Conservation (phyloP, 2,797 vertebrate genomes). For the Karalla daura region DNA sequence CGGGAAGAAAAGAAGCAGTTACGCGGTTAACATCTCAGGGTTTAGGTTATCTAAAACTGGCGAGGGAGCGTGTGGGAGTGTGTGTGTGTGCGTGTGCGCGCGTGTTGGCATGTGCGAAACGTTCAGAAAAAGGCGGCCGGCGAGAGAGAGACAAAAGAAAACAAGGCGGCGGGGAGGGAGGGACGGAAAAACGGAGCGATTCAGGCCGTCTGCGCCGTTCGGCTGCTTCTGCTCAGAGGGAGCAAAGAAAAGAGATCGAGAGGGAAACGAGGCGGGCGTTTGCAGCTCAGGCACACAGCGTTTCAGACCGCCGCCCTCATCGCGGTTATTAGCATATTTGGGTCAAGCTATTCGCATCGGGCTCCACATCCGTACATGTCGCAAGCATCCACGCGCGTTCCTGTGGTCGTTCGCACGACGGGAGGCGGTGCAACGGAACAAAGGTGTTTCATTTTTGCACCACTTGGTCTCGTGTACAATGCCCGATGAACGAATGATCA, state of each 20-base stretch:
- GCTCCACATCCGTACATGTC: background rate
- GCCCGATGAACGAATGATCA: too few species aligned
- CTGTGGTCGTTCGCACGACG: background rate
- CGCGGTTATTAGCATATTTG: slow-evolving; percentile 27
- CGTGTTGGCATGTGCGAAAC: slow-evolving; percentile 17
- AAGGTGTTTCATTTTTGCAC: too few species aligned
- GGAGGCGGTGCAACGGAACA: background rate
- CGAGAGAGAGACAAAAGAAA: background rate
- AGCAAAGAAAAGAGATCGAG: background rate
- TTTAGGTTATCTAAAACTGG: slow-evolving; percentile 7
- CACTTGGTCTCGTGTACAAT: background rate
- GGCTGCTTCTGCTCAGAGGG: slow-evolving; percentile 9
- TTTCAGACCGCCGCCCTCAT: slow-evolving; percentile 2
- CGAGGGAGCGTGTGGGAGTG: background rate
- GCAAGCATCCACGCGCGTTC: background rate
- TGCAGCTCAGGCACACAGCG: background rate
- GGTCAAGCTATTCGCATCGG: slow-evolving; percentile 5
- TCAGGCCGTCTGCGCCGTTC: slow-evolving; percentile 31
- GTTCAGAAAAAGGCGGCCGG: slow-evolving; percentile 19
- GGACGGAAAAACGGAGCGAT: slow-evolving; percentile 25
- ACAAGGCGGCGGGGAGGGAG: background rate
- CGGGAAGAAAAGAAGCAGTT: background rate
- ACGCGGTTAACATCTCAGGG: background rate
- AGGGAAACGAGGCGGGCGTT: slow-evolving; percentile 3
- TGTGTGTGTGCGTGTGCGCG: slow-evolving; percentile 4